phyloP scores from a whole-genome alignment of 1,140 invertebrate genomes.

The Melipona quadrifasciata region DNA sequence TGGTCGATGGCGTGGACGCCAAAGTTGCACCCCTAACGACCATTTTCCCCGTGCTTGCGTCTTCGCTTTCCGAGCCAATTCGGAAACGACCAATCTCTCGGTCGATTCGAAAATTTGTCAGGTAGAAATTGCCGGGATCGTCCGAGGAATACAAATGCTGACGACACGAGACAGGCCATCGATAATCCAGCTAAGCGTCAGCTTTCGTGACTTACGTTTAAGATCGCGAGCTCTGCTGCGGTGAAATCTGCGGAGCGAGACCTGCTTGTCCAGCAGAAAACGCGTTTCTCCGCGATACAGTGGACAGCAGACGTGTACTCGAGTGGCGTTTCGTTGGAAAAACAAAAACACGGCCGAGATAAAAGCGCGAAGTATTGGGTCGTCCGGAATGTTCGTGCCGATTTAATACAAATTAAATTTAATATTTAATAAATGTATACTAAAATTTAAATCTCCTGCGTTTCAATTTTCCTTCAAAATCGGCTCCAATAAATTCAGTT shows the following conservation, averaged over 20 bases:
- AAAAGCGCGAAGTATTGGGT: no score
- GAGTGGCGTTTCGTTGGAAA: not conserved
- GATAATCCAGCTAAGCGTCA: conserved; percentile 15
- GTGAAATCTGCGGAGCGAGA: conserved; percentile 2
- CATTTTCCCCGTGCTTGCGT: conserved; percentile 16
- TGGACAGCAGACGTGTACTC: no score
- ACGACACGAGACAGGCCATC: not conserved
- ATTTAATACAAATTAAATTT: no score
- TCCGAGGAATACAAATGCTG: conserved; percentile 67
- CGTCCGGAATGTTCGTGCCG: no score
- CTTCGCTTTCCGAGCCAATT: conserved; percentile 58
- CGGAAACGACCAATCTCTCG: conserved; percentile 62
- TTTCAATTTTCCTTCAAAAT: no score
- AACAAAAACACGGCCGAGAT: not conserved
- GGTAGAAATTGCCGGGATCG: conserved; percentile 57
- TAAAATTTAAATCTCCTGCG: no score
- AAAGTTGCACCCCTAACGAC: conserved; percentile 54
- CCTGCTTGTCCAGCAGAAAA: conserved; percentile 5
- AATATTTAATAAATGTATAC: no score
- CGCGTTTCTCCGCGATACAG: not conserved
- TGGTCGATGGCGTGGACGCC: conserved; percentile 33
- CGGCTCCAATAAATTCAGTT: not conserved
- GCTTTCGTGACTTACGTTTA: not conserved
- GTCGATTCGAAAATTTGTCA: conserved; percentile 67
- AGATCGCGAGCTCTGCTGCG: conserved; percentile 6